Evolutionary conservation across 1,140 invertebrate genomes (phyloP).

Genomic region (Cydia pomonella): DNA sequence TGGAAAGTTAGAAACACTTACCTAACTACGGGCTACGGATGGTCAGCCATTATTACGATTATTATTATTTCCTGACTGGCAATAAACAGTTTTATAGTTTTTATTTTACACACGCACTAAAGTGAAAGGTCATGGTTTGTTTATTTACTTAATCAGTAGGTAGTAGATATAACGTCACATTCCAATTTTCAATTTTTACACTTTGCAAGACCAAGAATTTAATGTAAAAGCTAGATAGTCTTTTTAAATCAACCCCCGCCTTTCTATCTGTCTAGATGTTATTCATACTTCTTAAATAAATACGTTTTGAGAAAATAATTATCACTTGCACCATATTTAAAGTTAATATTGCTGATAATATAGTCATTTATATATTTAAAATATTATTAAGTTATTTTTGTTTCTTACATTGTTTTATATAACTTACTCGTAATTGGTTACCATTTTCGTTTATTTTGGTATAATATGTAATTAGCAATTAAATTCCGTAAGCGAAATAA

Average conservation of each 20-base stretch:
- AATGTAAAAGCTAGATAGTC: slow-evolving; percentile 24
- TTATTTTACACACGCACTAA: neutral
- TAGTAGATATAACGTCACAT: neutral
- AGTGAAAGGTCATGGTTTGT: neutral
- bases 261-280: slow-evolving; percentile 30
- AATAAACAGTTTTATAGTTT: no score
- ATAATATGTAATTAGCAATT: no score
- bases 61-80: no score
- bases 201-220: slow-evolving; percentile 24
- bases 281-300: slow-evolving; percentile 16
- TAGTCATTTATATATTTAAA: no score
- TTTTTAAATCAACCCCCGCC: slow-evolving; percentile 9
- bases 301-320: neutral
- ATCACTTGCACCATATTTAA: neutral
- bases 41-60: no score
- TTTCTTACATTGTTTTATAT: no score
- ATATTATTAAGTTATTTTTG: no score
- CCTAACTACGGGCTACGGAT: no score
- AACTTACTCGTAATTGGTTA: no score
- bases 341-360: neutral
- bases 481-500: neutral
- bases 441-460: no score
- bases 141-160: neutral
- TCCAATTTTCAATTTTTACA: slow-evolving; percentile 17
- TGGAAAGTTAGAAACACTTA: no score